Conservation (phyloP, 2,888 invertebrate species). For the Cyrtodaria siliqua region DNA sequence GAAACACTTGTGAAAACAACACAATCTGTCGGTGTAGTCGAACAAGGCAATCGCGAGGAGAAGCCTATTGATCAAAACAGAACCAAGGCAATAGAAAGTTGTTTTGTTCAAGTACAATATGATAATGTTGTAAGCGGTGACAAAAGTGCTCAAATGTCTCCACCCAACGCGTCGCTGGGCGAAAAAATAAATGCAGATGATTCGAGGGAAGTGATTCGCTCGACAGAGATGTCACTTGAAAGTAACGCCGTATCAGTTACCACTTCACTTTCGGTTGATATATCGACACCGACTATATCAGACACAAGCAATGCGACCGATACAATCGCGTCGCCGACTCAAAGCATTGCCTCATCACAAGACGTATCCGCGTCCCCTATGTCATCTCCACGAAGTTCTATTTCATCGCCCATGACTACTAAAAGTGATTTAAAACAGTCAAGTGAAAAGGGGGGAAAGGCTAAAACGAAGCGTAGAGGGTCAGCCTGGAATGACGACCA, state of each 20-base stretch:
- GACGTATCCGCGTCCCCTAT: background rate
- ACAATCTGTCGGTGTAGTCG: too few species aligned
- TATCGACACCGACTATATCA: background rate
- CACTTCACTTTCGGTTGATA: background rate
- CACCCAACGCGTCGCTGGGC: too few species aligned
- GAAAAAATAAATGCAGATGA: background rate
- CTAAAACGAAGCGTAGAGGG: conserved; percentile 44
- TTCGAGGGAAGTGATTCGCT: background rate
- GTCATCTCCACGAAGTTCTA: background rate
- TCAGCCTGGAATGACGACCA: conserved; percentile 61
- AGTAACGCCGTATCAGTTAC: too few species aligned
- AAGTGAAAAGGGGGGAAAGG: background rate
- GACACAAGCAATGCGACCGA: background rate
- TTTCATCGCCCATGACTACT: background rate
- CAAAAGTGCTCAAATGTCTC: too few species aligned
- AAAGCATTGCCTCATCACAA: background rate
- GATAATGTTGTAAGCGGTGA: too few species aligned
- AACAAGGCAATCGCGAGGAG: too few species aligned
- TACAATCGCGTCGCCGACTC: background rate
- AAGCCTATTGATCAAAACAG: too few species aligned
- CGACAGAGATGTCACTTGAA: background rate
- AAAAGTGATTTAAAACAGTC: background rate
- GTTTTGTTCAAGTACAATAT: too few species aligned
- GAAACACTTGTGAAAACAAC: too few species aligned
- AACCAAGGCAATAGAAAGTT: too few species aligned